Evolutionary conservation across 2,113 vertebrate genomes (phyloP), one percentile per base, ranked within the genome.

Genomic region (Neogale vison): DNA sequence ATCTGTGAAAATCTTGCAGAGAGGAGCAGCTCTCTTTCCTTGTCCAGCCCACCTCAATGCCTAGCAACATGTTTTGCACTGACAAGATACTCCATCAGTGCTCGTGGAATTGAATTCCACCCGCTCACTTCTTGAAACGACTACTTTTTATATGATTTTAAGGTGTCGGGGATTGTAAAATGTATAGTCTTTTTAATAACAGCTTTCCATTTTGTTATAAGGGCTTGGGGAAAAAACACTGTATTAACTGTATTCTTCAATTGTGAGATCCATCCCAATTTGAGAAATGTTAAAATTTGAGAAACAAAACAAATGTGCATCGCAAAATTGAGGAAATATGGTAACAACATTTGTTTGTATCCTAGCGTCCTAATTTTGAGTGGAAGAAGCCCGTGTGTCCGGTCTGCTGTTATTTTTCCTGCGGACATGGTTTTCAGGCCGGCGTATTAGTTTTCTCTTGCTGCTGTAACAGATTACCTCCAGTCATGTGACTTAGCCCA

Each of bases 211-310:
- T 93, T 85, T 69, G 55, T 79, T 50, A 81, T 61, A 59, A 77
- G 34, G 1, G 29, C 36, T 87, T 45, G 21, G 31, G 57, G 31
- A 14, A 15, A 7, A 81, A 67, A 5, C 13, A 55, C 34, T 87
- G 45, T 55, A 31, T 69, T 77, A 90, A 69, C 42, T 63, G 6
- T 80, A 55, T 65, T 95, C 79, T 89, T 95, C 65, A 7, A 6
- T 81, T 31, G 55, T 42, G 45, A 88, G 39, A 65, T 80, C 69
- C 36, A 63, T 76, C n/a, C 69, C 69, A 10, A 94, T 36, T 69
- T 88, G 63, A 85, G 79, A 91, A 81, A 61, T 67, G 39, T 69
- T 93, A 81, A 91, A 69, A 85, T 77, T 76, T 57, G n/a, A 65
- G 47, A 94, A 80, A 69, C 50, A 76, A 89, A 83, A 42, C 23